Evolutionary conservation across 2,797 vertebrate species (phyloP), one percentile per base, ranked within the genome.

Genomic region (Hemibagrus guttatus): DNA sequence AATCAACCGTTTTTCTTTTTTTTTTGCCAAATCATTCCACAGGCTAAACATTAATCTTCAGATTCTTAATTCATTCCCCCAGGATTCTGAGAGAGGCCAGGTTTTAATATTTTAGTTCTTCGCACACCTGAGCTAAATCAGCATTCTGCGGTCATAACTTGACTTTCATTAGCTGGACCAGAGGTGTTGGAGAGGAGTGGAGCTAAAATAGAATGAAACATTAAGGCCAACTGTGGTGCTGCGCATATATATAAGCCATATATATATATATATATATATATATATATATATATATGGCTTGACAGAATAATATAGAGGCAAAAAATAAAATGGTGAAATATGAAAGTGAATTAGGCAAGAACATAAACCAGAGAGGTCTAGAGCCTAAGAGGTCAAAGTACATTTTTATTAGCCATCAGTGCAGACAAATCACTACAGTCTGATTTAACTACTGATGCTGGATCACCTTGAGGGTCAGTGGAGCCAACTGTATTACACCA

Each of bases 341-440:
- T 71, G 52, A 80, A 85, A 85, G 31, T 69, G 69, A 82, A 86
- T 72, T 63, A 61, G 59, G 31, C 21, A 63, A 66, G 71, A 56
- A 56, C 54, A 59, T 61, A 71, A 74, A 86, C 12, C 17, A 46
- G 52, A 54, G 21, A 19, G 31, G 46, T 68, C 11, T 68, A 35
- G 54, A 79, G 28, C 31, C 23, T 28, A 66, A 0, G 66, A 42
- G 68, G 79, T 86, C 68, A 31, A 66, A n/a, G 61, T 35, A 56
- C 19, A 64, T 71, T 84, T n/a, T 49, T 87, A 78, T 84, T 69
- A 35, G 69, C 26, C 52, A 59, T 49, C 64, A 58, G 46, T 46
- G 80, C 52, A 61, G 63, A 76, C 71, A 87, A 79, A 87, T 74
- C 54, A 86, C 76, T 87, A 84, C 28, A 31, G 42, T 78, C 86